These are phyloP conservation scores for Stictonetta naevosa DNA, from an alignment of 2,113 vertebrate species.

Conservation along the genomic window DNA sequence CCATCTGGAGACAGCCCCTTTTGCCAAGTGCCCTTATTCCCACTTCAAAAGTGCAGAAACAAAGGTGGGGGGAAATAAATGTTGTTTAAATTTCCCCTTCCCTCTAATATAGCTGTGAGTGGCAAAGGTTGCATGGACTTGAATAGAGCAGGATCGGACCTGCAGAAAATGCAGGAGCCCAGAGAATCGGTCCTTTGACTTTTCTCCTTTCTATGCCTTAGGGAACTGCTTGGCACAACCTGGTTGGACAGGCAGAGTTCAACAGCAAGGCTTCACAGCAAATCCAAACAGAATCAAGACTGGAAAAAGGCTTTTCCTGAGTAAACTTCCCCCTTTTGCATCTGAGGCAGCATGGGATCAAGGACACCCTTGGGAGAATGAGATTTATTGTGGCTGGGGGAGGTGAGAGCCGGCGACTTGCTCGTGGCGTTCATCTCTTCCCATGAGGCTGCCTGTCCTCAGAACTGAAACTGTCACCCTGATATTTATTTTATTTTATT, in stretches of 20 bases:
- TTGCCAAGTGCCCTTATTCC: background rate
- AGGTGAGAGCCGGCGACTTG: background rate
- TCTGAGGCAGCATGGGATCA: background rate
- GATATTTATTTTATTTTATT: background rate
- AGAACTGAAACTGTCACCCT: background rate
- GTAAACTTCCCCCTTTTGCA: background rate
- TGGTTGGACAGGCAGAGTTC: background rate
- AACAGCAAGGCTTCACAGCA: background rate
- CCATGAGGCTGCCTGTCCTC: background rate
- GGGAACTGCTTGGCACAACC: background rate
- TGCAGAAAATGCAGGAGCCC: background rate
- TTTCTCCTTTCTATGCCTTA: background rate
- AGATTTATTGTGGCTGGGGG: background rate
- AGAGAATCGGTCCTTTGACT: rapidly evolving
- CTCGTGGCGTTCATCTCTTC: background rate
- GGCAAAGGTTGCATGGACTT: background rate
- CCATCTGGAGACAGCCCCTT: background rate
- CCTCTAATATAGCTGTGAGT: background rate
- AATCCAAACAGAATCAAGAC: background rate
- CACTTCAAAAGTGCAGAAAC: background rate
- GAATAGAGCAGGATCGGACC: background rate
- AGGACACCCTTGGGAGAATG: background rate
- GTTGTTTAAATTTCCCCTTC: background rate
- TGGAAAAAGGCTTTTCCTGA: background rate
- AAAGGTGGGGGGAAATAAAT: background rate